These are phyloP conservation scores for Sebastes glaucus DNA, from an alignment of 2,797 vertebrate species.

Conservation along the genomic window DNA sequence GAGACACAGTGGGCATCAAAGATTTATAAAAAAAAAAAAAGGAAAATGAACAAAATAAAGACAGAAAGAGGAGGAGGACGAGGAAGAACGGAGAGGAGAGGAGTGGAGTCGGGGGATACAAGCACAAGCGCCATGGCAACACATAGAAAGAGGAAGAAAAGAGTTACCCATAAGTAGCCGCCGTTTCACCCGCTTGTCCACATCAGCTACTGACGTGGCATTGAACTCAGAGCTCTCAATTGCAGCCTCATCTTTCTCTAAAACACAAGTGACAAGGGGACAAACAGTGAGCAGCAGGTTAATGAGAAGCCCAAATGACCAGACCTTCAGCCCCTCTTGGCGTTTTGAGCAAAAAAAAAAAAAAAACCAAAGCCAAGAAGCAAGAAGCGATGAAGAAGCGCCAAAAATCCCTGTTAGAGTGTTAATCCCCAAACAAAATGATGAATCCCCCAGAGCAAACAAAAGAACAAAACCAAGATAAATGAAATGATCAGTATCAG, in stretches of 20 bases:
- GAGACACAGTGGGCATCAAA: constrained; percentile 69
- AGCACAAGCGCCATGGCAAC: constrained; percentile 92
- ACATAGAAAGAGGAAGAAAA: constrained; percentile 99
- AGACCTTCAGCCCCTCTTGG: constrained; percentile 89
- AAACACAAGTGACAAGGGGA: constrained; percentile 99
- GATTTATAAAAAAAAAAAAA: constrained; percentile 46
- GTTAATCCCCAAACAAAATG: constrained; percentile 84
- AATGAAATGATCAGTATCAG: constrained; percentile 69
- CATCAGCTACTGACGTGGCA: constrained; percentile 99
- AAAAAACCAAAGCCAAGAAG: constrained; percentile 85
- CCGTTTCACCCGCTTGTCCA: constrained; percentile 99
- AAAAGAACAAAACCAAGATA: constrained; percentile 69
- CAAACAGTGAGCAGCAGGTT: constrained; percentile 99
- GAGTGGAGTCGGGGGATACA: constrained; percentile 71
- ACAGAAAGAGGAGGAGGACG: constrained; percentile 67
- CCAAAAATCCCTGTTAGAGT: constrained; percentile 89
- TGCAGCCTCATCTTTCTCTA: constrained; percentile 99
- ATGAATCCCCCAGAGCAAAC: constrained; percentile 69
- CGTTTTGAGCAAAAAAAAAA: constrained; percentile 82
- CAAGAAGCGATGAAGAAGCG: constrained; percentile 86
- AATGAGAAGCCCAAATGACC: constrained; percentile 96
- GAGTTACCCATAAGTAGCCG: constrained; percentile 99
- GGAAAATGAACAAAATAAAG: constrained; percentile 43
- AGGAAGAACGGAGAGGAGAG: constrained; percentile 58
- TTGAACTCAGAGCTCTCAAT: constrained; percentile 99